phyloP scores from a whole-genome alignment of 1,140 invertebrate genomes.

The Mamestra configurata region DNA sequence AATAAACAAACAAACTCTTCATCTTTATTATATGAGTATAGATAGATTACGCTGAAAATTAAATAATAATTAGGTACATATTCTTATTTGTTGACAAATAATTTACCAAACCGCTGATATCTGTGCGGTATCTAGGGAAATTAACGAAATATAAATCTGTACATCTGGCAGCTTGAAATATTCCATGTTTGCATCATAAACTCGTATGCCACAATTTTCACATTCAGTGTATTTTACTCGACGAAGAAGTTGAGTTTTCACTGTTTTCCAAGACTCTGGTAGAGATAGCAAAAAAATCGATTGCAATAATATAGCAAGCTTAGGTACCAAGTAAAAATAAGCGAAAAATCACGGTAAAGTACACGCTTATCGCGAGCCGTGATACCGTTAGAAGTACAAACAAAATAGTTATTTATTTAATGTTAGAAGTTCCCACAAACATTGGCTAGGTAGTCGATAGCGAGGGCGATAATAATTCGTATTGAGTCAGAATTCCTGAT shows the following conservation, averaged over 20 bases:
- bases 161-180: no score
- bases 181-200: no score
- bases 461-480: background rate
- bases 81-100: no score
- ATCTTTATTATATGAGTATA: no score
- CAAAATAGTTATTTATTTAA: conserved; percentile 21
- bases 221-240: no score
- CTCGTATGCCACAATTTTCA: no score
- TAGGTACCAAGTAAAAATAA: background rate
- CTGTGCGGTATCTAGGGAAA: no score
- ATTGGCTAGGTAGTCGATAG: background rate
- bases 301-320: background rate
- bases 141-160: no score
- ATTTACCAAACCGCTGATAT: no score
- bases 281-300: background rate
- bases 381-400: conserved; percentile 12
- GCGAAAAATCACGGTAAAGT: background rate
- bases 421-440: conserved; percentile 16
- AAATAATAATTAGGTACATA: no score
- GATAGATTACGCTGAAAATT: no score
- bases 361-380: background rate
- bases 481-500: conserved; percentile 14
- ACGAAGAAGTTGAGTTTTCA: background rate
- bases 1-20: no score
- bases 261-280: background rate